Conservation (phyloP, 2,113 vertebrate species). For the Siphamia tubifer region DNA sequence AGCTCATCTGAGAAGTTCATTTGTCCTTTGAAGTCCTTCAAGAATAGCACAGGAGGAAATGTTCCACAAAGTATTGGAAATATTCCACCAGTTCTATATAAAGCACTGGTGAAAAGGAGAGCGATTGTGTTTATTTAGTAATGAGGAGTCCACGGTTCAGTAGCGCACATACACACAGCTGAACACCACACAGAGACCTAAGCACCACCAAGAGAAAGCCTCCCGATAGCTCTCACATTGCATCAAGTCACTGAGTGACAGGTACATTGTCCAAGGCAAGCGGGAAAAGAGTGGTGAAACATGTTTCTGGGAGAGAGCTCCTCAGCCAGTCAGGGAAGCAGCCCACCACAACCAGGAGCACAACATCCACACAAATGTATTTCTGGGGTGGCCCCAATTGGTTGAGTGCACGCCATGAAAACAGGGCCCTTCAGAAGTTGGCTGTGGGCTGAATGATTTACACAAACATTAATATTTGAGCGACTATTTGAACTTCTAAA, state of each 20-base stretch:
- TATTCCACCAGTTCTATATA: slow-evolving; percentile 55
- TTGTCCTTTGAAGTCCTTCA: slow-evolving; percentile 9
- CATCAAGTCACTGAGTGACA: slow-evolving; percentile 72
- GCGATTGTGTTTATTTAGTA: slow-evolving; percentile 64
- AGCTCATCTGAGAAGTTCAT: background rate
- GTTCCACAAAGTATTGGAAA: slow-evolving; percentile 36
- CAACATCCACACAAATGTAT: slow-evolving; percentile 29
- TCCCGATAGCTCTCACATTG: slow-evolving; percentile 67
- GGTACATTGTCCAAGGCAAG: slow-evolving; percentile 67
- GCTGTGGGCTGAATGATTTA: slow-evolving; percentile 61
- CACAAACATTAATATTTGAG: slow-evolving; percentile 59
- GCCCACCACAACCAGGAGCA: slow-evolving; percentile 28
- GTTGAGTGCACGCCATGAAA: slow-evolving; percentile 40
- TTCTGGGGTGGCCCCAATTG: slow-evolving; percentile 37
- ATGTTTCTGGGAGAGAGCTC: slow-evolving; percentile 57
- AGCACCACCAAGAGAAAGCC: slow-evolving; percentile 26
- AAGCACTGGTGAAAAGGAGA: slow-evolving; percentile 54
- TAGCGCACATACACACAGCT: slow-evolving; percentile 48
- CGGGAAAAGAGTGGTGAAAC: slow-evolving; percentile 71
- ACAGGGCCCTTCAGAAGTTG: slow-evolving; percentile 45
- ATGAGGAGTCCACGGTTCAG: slow-evolving; percentile 66
- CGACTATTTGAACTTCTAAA: slow-evolving; percentile 63
- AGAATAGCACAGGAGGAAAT: background rate
- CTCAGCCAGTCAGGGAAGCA: background rate
- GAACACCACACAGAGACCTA: slow-evolving; percentile 34